Evolutionary conservation across 2,797 vertebrate species (phyloP).

Genomic region (Oreortyx pictus): DNA sequence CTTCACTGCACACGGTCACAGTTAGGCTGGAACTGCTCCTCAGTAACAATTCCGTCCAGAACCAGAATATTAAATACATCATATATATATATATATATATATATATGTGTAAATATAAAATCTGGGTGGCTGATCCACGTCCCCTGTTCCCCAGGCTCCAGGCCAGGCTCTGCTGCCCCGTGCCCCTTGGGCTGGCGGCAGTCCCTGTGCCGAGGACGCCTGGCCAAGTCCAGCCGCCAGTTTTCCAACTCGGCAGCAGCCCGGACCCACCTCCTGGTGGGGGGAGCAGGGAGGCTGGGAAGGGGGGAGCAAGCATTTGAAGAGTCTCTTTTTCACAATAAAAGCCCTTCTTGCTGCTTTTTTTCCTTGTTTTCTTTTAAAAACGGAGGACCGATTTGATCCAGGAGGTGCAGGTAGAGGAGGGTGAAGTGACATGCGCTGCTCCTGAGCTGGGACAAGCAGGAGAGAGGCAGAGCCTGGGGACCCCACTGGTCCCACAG

Average conservation of each 20-base stretch:
- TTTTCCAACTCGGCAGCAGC: constrained; percentile 56
- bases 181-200: background rate
- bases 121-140: background rate
- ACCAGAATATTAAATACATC: background rate
- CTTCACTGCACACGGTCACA: background rate
- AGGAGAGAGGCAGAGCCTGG: background rate
- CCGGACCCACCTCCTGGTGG: constrained; percentile 68
- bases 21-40: background rate
- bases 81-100: background rate
- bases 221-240: background rate
- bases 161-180: background rate
- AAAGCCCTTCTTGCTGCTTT: constrained; percentile 56
- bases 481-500: background rate
- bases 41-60: background rate
- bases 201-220: background rate
- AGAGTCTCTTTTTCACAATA: constrained; percentile 76
- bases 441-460: background rate
- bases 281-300: constrained; percentile 59
- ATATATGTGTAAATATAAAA: background rate
- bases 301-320: constrained; percentile 19
- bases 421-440: fast-evolving
- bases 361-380: background rate
- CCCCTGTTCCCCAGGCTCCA: background rate
- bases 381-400: background rate
- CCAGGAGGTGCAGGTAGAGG: background rate